A percentile compares a stretch with the other conserved stretches of the same genome.
Conservation (phyloP, 2,888 invertebrate species). For the Amphipoea lucens region DNA sequence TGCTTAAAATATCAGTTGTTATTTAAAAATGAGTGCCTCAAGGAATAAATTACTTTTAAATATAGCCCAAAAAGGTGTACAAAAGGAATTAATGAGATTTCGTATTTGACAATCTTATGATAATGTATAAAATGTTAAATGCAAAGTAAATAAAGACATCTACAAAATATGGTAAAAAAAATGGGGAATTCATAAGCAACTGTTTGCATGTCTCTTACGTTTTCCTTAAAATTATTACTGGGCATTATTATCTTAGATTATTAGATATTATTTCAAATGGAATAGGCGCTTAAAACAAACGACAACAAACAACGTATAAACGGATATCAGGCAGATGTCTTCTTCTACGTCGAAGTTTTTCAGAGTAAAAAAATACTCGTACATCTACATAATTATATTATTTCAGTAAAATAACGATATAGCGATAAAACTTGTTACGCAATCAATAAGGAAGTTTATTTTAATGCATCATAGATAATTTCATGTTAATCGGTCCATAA, state of each 20-base stretch:
- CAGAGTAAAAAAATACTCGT: background rate
- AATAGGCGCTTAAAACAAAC: too few relatives aligned
- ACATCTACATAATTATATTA: background rate
- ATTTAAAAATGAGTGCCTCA: background rate
- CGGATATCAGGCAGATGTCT: background rate
- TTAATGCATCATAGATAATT: too few relatives aligned
- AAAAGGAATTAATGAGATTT: background rate
- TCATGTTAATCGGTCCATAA: background rate
- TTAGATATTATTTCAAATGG: background rate
- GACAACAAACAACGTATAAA: too few relatives aligned
- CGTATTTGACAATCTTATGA: background rate
- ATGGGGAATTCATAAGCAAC: background rate
- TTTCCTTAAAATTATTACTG: background rate
- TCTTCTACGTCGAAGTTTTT: background rate
- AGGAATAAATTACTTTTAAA: background rate
- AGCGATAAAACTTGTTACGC: background rate
- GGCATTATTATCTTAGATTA: background rate
- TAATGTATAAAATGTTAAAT: slow-evolving; percentile 7
- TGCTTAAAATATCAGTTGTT: background rate
- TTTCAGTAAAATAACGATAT: slow-evolving; percentile 3
- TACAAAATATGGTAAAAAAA: background rate
- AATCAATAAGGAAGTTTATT: background rate
- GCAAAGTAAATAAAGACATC: slow-evolving; percentile 9
- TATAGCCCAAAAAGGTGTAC: background rate
- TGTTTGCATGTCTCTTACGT: background rate